phyloP scores from a whole-genome alignment of 1,140 invertebrate species.

The Tachypleus tridentatus region DNA sequence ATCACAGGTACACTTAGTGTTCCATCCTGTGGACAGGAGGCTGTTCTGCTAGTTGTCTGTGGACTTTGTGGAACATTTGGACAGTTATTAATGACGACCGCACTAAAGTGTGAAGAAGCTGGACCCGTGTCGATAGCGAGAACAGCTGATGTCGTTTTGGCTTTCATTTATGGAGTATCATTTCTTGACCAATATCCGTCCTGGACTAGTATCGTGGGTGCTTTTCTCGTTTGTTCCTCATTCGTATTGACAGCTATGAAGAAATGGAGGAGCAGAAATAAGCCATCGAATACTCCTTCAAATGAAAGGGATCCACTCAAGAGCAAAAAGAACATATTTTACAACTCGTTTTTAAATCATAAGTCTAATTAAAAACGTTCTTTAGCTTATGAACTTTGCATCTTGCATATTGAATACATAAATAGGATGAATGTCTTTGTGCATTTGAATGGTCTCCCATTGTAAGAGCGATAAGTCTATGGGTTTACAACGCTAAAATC shows the following conservation, averaged over 20 bases:
- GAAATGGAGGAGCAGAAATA: conserved; percentile 47
- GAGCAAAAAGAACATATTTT: too few relatives aligned
- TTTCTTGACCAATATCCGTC: conserved; percentile 64
- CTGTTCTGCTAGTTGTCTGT: conserved; percentile 61
- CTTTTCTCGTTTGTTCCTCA: conserved; percentile 64
- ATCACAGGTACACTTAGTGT: conserved; percentile 59
- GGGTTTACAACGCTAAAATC: too few relatives aligned
- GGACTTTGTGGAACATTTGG: conserved; percentile 74
- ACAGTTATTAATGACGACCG: conserved; percentile 70
- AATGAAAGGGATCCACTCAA: too few relatives aligned
- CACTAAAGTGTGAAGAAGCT: conserved; percentile 74
- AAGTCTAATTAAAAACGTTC: too few relatives aligned
- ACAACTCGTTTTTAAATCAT: too few relatives aligned
- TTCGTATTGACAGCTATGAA: conserved; percentile 68
- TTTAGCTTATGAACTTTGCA: too few relatives aligned
- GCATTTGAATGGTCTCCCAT: too few relatives aligned
- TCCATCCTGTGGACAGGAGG: conserved; percentile 58
- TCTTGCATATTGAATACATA: too few relatives aligned
- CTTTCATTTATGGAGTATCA: conserved; percentile 66
- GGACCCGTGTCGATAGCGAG: conserved; percentile 76
- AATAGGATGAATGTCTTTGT: too few relatives aligned
- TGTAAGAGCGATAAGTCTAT: too few relatives aligned
- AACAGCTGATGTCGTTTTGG: conserved; percentile 78
- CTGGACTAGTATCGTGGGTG: conserved; percentile 60
- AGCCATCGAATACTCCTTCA: too few relatives aligned